These are phyloP conservation scores for Notolepis coatsorum DNA, from an alignment of 2,797 vertebrate genomes.

Conservation along the genomic window DNA sequence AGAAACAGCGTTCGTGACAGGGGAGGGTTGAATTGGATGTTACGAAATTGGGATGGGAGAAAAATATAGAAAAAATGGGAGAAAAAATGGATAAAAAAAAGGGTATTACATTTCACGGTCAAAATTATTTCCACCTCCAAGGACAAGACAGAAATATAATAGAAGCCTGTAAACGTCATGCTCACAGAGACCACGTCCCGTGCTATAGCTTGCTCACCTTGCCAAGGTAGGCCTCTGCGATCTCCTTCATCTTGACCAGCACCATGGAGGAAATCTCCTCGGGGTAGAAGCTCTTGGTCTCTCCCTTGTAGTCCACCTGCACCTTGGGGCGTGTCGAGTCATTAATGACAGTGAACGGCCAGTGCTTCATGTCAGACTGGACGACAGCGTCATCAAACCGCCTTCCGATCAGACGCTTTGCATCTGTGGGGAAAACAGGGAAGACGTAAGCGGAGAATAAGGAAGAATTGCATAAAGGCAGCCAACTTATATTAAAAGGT, in stretches of 20 bases:
- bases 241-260: conserved; percentile 82
- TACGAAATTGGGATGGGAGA: too few relatives aligned
- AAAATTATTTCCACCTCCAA: too few relatives aligned
- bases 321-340: conserved; percentile 78
- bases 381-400: conserved; percentile 90
- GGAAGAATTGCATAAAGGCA: conserved; percentile 5
- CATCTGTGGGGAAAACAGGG: conserved; percentile 86
- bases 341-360: conserved; percentile 80
- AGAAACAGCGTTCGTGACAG: too few relatives aligned
- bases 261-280: conserved; percentile 86
- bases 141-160: too few relatives aligned
- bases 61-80: too few relatives aligned
- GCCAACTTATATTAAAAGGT: too few relatives aligned
- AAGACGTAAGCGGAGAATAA: too few relatives aligned
- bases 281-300: conserved; percentile 80
- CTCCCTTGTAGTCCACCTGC: conserved; percentile 83
- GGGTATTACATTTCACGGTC: too few relatives aligned
- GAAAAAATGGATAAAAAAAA: too few relatives aligned
- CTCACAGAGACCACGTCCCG: too few relatives aligned
- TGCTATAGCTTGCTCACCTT: conserved; percentile 63
- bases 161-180: too few relatives aligned
- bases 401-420: conserved; percentile 94
- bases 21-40: too few relatives aligned
- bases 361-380: conserved; percentile 84
- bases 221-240: conserved; percentile 82